Evolutionary conservation across 2,113 vertebrate genomes (phyloP).

Genomic region (Isichthys henryi): DNA sequence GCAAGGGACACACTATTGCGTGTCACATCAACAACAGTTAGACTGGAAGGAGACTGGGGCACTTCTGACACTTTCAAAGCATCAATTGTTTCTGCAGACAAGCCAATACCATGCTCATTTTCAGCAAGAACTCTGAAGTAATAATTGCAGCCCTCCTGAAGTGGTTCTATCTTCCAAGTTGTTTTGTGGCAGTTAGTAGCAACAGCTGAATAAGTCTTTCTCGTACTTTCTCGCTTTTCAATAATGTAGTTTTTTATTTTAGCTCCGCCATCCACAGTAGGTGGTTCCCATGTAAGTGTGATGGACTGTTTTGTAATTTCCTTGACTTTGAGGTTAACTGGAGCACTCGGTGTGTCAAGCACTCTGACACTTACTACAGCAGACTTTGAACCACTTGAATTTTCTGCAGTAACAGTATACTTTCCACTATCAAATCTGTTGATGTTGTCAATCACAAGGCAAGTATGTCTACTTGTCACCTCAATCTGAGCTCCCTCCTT

Average conservation of each 20-base stretch:
- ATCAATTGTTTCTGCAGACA: constrained; percentile 77
- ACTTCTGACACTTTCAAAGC: constrained; percentile 93
- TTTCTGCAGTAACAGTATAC: constrained; percentile 83
- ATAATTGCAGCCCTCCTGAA: constrained; percentile 93
- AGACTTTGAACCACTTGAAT: constrained; percentile 85
- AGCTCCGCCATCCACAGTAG: constrained; percentile 83
- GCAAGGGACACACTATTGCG: constrained; percentile 86
- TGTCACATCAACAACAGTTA: constrained; percentile 87
- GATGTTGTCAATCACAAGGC: constrained; percentile 87
- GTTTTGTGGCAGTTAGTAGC: constrained; percentile 89
- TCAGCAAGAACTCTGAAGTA: constrained; percentile 91
- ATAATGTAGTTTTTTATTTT: constrained; percentile 95
- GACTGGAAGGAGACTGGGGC: constrained; percentile 85
- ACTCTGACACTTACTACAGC: constrained; percentile 88
- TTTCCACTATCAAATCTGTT: constrained; percentile 90
- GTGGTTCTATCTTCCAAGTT: constrained; percentile 87
- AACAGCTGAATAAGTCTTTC: constrained; percentile 89
- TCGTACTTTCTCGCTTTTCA: constrained; percentile 95
- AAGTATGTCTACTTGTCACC: constrained; percentile 83
- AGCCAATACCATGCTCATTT: constrained; percentile 85
- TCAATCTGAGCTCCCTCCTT: constrained; percentile 85
- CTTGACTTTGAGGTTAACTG: constrained; percentile 80
- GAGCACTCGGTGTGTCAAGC: constrained; percentile 89
- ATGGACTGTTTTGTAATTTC: constrained; percentile 91
- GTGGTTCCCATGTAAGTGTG: constrained; percentile 86